Evolutionary conservation across 2,113 vertebrate genomes (phyloP).

Genomic region (Platysteira castanea): DNA sequence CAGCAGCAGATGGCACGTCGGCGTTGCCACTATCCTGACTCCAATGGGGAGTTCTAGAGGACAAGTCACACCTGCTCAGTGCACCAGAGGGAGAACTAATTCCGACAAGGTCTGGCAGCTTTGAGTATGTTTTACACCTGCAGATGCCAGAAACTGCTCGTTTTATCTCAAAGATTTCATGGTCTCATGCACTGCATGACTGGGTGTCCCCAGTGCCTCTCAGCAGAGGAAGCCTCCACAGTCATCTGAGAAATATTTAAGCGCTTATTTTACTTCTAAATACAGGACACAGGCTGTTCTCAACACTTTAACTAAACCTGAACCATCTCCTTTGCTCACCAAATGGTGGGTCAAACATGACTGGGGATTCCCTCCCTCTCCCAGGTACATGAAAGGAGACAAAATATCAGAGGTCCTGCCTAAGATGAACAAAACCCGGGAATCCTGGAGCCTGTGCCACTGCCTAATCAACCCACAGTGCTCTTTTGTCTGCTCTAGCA

Average conservation of each 20-base stretch:
- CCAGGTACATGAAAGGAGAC: not conserved
- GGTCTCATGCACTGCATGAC: not conserved
- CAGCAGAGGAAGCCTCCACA: not conserved
- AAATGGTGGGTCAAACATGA: rapidly evolving
- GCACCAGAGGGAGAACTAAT: not conserved
- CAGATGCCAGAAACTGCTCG: not conserved
- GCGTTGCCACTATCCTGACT: not conserved
- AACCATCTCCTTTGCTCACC: not conserved
- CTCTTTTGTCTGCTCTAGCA: not conserved
- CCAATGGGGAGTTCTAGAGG: not conserved
- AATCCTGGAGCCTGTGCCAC: not conserved
- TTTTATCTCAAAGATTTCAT: not conserved
- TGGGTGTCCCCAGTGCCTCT: not conserved
- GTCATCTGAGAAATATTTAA: not conserved
- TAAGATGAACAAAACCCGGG: not conserved
- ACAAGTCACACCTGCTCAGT: conserved; percentile 29
- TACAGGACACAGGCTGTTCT: not conserved
- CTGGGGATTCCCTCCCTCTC: not conserved
- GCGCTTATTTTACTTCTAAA: not conserved
- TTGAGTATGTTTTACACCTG: not conserved
- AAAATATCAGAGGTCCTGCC: not conserved
- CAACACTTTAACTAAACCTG: not conserved
- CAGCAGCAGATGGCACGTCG: not conserved
- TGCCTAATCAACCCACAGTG: not conserved
- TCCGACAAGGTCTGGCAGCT: not conserved